A percentile compares a stretch with the other conserved stretches of the same genome.
Evolutionary conservation across 2,797 vertebrate genomes (phyloP).

Genomic region (Gallinago solitaria): DNA sequence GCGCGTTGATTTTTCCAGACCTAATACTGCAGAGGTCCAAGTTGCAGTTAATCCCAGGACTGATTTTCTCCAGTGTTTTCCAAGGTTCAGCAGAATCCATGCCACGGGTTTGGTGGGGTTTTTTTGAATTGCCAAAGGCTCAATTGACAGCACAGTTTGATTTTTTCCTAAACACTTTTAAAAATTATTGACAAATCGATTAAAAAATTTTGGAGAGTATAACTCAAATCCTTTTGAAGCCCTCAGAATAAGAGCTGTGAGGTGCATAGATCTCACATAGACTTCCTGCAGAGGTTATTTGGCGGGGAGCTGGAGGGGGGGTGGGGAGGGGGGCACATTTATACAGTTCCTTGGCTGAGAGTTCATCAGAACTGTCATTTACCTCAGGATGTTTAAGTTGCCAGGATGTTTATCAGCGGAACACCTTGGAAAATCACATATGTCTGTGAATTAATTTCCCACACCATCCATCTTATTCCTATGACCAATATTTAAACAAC

Average conservation of each 20-base stretch:
- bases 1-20: neutral
- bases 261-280: neutral
- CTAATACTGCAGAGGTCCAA: neutral
- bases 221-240: neutral
- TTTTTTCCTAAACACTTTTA: neutral
- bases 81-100: neutral
- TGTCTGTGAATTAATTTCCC: neutral
- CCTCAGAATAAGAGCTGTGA: neutral
- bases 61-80: neutral
- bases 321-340: rapidly evolving
- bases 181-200: neutral
- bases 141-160: neutral
- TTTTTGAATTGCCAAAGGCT: neutral
- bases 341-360: neutral
- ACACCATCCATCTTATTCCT: neutral
- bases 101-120: neutral
- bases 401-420: neutral
- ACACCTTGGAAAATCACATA: neutral
- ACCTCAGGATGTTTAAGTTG: neutral
- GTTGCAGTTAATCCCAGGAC: neutral
- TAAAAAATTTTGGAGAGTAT: neutral
- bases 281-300: neutral
- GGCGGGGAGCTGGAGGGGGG: too few species aligned
- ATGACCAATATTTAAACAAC: neutral
- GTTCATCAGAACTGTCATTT: neutral